phyloP scores from a whole-genome alignment of 2,113 vertebrate genomes.

The Aythya baeri region DNA sequence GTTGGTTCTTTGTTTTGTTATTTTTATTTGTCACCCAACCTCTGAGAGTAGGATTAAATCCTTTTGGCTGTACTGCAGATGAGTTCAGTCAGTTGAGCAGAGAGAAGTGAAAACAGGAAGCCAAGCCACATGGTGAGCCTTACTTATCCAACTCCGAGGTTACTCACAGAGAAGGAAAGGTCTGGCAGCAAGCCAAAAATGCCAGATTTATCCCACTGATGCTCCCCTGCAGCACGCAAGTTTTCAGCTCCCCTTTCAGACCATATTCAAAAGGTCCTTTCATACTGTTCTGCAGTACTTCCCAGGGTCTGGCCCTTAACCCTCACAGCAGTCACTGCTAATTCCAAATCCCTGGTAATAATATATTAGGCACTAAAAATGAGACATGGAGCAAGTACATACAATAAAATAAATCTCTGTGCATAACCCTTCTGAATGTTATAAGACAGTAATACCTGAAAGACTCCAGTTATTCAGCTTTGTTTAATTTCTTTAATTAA shows the following conservation, averaged over 20 bases:
- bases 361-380: neutral
- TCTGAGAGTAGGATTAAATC: neutral
- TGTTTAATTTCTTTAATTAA: neutral
- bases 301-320: neutral
- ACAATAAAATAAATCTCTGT: neutral
- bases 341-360: neutral
- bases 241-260: neutral
- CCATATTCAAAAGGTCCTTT: neutral
- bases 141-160: neutral
- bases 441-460: neutral
- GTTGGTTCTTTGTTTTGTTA: neutral
- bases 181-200: neutral
- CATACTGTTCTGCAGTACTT: neutral
- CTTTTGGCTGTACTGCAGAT: neutral
- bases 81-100: neutral
- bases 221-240: neutral
- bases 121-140: neutral
- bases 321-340: neutral
- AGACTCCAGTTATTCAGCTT: neutral
- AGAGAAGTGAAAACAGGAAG: neutral
- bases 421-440: neutral
- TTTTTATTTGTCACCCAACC: neutral
- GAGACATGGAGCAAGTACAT: neutral
- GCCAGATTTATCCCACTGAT: neutral
- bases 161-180: neutral